Base-by-base conservation (phyloP, 2,888 invertebrate genomes). In the Sphaerophoria rueppellii region DNA sequence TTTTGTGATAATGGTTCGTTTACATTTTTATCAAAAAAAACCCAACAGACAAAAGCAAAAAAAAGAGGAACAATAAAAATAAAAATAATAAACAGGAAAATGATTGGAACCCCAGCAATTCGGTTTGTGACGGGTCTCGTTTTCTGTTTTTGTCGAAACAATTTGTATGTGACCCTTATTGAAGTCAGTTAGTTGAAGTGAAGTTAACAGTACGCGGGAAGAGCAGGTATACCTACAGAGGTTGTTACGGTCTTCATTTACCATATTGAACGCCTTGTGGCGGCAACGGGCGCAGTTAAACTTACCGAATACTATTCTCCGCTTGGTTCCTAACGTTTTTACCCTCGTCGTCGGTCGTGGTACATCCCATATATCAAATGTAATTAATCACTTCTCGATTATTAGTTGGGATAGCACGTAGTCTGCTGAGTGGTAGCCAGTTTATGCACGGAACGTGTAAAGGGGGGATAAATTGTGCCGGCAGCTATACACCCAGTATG, bases 371-470 rank as follows among this genome's bases (percentile, higher is more conserved):
- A 72, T 73, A 73, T 77, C 82, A 73, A 82, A 82, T 61, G 77
- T 69, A 77, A 82, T 82, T 82, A 82, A 82, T 82, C 77, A 82
- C 82, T 77, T 82, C 71, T 77, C 71, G 82, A 82, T 82, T 82
- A 73, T 77, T 77, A 82, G 72, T 72, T 50, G 72, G 72, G 67
- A 73, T 77, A 81, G 60, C 55, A n/a, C n/a, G n/a, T n/a, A n/a
- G 24, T 24, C 24, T 1, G 24, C 24, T 24, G 24, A 24, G 24
- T 24, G 24, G 24, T 24, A n/a, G n/a, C n/a, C 24, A 24, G 48
- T 4, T 14, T 1, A n/a, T 14, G 48, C 4, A 14, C 14, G 16
- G 35, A 24, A 24, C 24, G 24, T 24, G 24, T 24, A 24, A 24
- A 24, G 2, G 24, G 24, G 2, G 24, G 2, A 24, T 2, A 24